These are phyloP conservation scores for Atta cephalotes DNA, from an alignment of 1,140 invertebrate species.

Conservation along the genomic window DNA sequence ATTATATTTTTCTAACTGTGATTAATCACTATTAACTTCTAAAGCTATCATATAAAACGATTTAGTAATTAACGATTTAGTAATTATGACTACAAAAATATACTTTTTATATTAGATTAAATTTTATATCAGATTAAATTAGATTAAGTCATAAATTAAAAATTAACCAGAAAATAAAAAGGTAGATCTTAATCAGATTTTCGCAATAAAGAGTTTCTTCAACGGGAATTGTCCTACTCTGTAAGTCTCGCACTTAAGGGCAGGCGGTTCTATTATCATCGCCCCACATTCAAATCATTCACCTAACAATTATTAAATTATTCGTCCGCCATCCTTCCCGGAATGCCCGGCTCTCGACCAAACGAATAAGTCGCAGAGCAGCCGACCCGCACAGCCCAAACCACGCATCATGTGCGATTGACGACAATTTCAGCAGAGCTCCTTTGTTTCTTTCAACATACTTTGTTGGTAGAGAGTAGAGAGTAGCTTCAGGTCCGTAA, in stretches of 20 bases:
- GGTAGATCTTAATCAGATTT: background rate
- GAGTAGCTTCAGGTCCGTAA: slow-evolving; percentile 13
- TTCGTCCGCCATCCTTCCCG: slow-evolving; percentile 50
- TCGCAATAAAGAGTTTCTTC: background rate
- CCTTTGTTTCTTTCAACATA: slow-evolving; percentile 31
- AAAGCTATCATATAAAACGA: too few relatives aligned
- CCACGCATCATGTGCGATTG: slow-evolving; percentile 6
- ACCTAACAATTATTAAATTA: slow-evolving; percentile 62
- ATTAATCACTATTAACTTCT: too few relatives aligned
- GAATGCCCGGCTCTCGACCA: slow-evolving; percentile 17
- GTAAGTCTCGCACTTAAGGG: slow-evolving; percentile 25
- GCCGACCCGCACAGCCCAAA: background rate
- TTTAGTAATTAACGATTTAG: too few relatives aligned
- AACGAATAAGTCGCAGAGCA: slow-evolving; percentile 22
- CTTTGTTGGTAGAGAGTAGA: background rate
- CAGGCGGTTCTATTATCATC: background rate
- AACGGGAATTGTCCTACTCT: background rate
- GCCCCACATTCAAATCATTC: slow-evolving; percentile 44
- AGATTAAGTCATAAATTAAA: too few relatives aligned
- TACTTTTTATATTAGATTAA: too few relatives aligned
- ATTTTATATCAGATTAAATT: too few relatives aligned
- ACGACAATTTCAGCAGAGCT: slow-evolving; percentile 43
- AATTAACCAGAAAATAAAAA: too few relatives aligned
- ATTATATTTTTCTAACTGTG: too few relatives aligned
- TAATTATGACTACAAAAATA: too few relatives aligned